These are phyloP conservation scores for Plagodis pulveraria DNA, from an alignment of 2,888 invertebrate genomes.

Conservation along the genomic window DNA sequence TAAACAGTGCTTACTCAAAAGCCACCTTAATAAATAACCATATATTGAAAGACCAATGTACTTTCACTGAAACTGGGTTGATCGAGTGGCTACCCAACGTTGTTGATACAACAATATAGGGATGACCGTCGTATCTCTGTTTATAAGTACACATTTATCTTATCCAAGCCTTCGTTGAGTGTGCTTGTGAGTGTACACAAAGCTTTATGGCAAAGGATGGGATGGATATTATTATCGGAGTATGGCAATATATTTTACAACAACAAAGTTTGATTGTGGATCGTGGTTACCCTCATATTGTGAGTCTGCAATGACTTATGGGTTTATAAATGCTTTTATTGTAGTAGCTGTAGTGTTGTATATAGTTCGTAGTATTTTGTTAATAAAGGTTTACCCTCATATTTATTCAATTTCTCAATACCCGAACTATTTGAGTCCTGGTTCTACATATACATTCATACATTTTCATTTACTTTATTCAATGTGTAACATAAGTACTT, in stretches of 20 bases:
- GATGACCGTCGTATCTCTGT: slow-evolving; percentile 10
- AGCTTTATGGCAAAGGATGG: slow-evolving; percentile 24
- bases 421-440: no score
- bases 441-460: no score
- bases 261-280: slow-evolving; percentile 31
- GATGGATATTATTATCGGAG: slow-evolving; percentile 34
- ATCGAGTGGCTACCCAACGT: slow-evolving; percentile 17
- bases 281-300: not conserved
- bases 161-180: slow-evolving; percentile 14
- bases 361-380: no score
- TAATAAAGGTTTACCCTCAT: slow-evolving; percentile 6
- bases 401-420: no score
- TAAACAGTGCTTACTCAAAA: not conserved
- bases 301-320: slow-evolving; percentile 41
- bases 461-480: no score
- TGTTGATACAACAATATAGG: slow-evolving; percentile 11
- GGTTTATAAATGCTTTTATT: no score
- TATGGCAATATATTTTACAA: slow-evolving; percentile 27
- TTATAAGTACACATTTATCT: slow-evolving; percentile 8
- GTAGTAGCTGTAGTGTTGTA: no score
- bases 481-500: no score
- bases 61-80: slow-evolving; percentile 14
- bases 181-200: slow-evolving; percentile 18
- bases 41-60: slow-evolving; percentile 5
- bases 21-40: slow-evolving; percentile 21